phyloP scores from a whole-genome alignment of 2,888 invertebrate species.

The Pemphredon lugubris region DNA sequence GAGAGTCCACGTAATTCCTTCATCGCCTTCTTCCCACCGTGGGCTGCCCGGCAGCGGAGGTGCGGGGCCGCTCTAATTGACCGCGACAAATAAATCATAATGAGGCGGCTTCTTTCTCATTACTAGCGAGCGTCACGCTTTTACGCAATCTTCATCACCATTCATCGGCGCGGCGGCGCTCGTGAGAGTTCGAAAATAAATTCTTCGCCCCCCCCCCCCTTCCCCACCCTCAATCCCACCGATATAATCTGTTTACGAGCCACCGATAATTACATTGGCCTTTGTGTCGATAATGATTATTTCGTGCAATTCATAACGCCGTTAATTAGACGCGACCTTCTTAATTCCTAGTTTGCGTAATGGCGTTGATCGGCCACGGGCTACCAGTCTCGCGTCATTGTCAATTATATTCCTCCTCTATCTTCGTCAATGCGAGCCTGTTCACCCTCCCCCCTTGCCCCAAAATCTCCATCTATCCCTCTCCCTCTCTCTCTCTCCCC shows the following conservation, averaged over 20 bases:
- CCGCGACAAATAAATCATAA: conserved; percentile 70
- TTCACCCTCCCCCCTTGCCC: not conserved
- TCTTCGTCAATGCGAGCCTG: not conserved
- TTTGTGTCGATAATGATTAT: conserved; percentile 44
- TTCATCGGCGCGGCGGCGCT: conserved; percentile 45
- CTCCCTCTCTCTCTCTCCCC: not conserved
- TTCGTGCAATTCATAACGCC: conserved; percentile 46
- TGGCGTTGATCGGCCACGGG: conserved; percentile 10
- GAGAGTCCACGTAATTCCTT: conserved; percentile 67
- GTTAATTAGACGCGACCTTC: conserved; percentile 39
- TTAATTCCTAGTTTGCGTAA: not conserved
- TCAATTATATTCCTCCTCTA: conserved; percentile 26
- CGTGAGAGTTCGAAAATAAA: conserved; percentile 47
- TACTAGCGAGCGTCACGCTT: conserved; percentile 63
- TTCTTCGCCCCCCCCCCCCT: conserved; percentile 17
- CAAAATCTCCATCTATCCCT: not conserved
- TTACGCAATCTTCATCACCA: conserved; percentile 66
- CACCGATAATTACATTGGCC: conserved; percentile 42
- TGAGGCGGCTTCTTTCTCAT: conserved; percentile 67
- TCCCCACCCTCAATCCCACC: conserved; percentile 9
- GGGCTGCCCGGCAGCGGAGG: conserved; percentile 5
- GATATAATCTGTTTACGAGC: conserved; percentile 56
- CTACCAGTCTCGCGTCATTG: conserved; percentile 7
- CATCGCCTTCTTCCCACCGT: conserved; percentile 54
- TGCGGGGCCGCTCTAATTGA: conserved; percentile 60